These are phyloP conservation scores for Delichon dasypus DNA, from an alignment of 2,797 vertebrate genomes.

Conservation along the genomic window DNA sequence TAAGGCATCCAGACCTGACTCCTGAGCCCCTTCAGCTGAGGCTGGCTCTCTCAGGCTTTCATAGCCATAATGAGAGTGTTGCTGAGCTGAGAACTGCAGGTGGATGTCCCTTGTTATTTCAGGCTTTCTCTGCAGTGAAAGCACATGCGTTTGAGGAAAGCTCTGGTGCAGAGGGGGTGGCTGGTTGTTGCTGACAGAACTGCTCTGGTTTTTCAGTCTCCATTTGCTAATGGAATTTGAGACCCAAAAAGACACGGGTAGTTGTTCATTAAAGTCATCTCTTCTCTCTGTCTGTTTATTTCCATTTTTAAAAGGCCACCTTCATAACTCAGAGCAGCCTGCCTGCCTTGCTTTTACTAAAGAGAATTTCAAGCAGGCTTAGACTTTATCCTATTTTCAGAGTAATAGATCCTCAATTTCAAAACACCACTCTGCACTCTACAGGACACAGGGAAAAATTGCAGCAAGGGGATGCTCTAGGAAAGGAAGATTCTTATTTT, in stretches of 20 bases:
- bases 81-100: neutral
- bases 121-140: neutral
- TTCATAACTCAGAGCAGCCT: conserved; percentile 64
- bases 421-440: conserved; percentile 69
- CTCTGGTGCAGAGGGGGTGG: neutral
- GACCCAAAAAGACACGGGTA: neutral
- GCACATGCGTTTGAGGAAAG: neutral
- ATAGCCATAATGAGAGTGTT: neutral
- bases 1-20: neutral
- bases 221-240: conserved; percentile 29
- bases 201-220: neutral
- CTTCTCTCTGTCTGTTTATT: conserved; percentile 52
- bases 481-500: neutral
- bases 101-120: neutral
- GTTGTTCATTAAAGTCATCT: conserved; percentile 55
- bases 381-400: conserved; percentile 3
- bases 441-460: conserved; percentile 31
- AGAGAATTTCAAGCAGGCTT: conserved; percentile 53
- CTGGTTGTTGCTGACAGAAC: neutral
- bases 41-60: neutral
- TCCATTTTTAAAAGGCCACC: conserved; percentile 70
- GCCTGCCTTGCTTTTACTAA: conserved; percentile 11
- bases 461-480: conserved; percentile 1
- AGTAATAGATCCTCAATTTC: conserved; percentile 20
- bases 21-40: neutral